Percentiles rank a stretch among this genome's conserved stretches.
phyloP scores from a whole-genome alignment of 2,888 invertebrate genomes.

The Eugnorisma glareosa region DNA sequence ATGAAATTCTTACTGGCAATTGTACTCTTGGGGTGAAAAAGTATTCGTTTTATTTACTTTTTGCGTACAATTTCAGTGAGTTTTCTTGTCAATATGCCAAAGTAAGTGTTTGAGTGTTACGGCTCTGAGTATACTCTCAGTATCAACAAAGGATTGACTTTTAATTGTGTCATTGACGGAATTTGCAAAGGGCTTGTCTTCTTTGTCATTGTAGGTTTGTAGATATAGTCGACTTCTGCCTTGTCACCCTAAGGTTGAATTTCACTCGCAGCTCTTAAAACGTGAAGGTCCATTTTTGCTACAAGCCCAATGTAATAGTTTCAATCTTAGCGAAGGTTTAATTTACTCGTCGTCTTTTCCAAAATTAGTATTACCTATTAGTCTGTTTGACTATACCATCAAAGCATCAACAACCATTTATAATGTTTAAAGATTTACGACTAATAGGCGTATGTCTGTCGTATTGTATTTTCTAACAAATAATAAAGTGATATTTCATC shows the following conservation, averaged over 20 bases:
- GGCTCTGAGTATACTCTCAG: slow-evolving; percentile 8
- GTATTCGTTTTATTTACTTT: slow-evolving; percentile 3
- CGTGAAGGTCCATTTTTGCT: background rate
- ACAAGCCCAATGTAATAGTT: background rate
- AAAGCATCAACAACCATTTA: slow-evolving; percentile 3
- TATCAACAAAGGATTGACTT: slow-evolving; percentile 33
- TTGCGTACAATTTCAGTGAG: slow-evolving; percentile 16
- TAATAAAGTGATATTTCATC: slow-evolving; percentile 43
- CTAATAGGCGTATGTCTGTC: background rate
- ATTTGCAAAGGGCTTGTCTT: slow-evolving; percentile 17
- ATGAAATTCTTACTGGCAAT: slow-evolving; percentile 32
- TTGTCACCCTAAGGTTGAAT: background rate
- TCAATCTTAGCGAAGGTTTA: background rate
- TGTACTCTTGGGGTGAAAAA: slow-evolving; percentile 7
- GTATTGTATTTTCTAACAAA: slow-evolving; percentile 29
- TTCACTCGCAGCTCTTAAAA: background rate
- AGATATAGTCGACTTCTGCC: background rate
- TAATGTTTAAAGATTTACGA: slow-evolving; percentile 6
- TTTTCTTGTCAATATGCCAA: slow-evolving; percentile 20
- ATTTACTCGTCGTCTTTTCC: background rate
- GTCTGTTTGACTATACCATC: background rate
- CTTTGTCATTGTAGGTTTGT: background rate
- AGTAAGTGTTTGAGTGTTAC: slow-evolving; percentile 27
- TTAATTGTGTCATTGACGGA: slow-evolving; percentile 31
- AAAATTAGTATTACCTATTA: background rate